phyloP scores from a whole-genome alignment of 2,888 invertebrate species.

The Eumacrocentrus americanus region DNA sequence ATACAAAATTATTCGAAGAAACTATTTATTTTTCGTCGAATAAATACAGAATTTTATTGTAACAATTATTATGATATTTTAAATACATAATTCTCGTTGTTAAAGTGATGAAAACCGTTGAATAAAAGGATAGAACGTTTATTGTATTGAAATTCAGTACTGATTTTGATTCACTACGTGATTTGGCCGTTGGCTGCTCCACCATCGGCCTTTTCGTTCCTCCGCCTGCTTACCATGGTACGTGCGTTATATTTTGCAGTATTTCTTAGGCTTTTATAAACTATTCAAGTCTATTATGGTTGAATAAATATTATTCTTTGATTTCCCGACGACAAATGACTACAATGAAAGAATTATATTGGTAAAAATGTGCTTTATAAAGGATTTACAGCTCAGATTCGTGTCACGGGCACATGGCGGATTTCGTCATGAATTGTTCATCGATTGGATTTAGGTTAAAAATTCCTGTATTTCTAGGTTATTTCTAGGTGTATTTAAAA shows the following conservation, averaged over 20 bases:
- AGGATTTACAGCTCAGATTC: background rate
- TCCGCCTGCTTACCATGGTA: slow-evolving; percentile 18
- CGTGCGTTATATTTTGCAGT: slow-evolving; percentile 14
- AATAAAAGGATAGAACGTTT: too few species aligned
- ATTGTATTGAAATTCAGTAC: too few species aligned
- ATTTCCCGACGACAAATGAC: too few species aligned
- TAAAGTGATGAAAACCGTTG: too few species aligned
- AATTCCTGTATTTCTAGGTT: background rate
- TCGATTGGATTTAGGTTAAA: background rate
- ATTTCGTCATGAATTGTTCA: background rate
- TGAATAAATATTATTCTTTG: background rate
- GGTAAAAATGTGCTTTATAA: background rate
- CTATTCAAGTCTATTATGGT: background rate
- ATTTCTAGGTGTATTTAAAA: background rate
- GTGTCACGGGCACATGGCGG: slow-evolving; percentile 22
- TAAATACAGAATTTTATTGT: too few species aligned
- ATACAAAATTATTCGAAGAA: too few species aligned
- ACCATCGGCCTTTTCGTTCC: slow-evolving; percentile 23
- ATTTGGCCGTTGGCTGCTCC: too few species aligned
- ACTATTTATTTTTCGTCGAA: too few species aligned
- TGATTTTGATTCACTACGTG: too few species aligned
- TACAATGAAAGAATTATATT: background rate
- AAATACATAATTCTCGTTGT: too few species aligned
- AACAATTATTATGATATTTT: too few species aligned
- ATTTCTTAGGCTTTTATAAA: slow-evolving; percentile 1